Evolutionary conservation across 1,140 invertebrate genomes (phyloP), one percentile per base, ranked within the genome.

Genomic region (Drosophila mayri): DNA sequence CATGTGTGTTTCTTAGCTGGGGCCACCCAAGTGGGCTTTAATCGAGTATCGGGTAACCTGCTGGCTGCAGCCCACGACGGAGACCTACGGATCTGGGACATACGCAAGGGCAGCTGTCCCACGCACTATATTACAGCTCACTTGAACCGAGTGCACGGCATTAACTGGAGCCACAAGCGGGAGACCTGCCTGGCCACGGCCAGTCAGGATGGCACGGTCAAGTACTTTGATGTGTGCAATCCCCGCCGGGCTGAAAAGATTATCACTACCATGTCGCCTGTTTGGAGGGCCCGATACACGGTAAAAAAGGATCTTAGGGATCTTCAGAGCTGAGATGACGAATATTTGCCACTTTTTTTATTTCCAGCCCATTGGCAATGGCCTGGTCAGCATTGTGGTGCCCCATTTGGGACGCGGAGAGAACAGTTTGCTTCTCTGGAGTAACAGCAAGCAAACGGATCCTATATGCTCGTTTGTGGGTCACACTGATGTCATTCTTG

Each of bases 71-170:
- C 98, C 52, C 98, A 99, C 93, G 98, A 99, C 92, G 98, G 98
- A 16, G 98, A 99, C 93, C 95, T 99, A 10, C 96, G 98, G 93
- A 95, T 99, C 73, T 99, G 98, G 98, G 98, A 99, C 93, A 96
- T 97, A 80, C 94, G 98, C 76, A 98, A 98, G 94, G 95, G 95
- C 52, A 96, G 95, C 49, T 95, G 95, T 63, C 98, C 98, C 4
- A 94, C 98, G 1, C 97, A 98, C 85, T 99, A 99, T 81, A 97
- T 99, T 78, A 96, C 98, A 30, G 98, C 98, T 10, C 98, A 99
- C 94, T 93, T 98, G 55, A 96, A 97, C 63, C 98, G 96, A 94
- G 98, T 99, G 73, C 96, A 98, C 93, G 97, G 98, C 63, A 95
- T 99, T 41, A 98, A 99, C 92, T 99, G 98, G 98, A 98, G 96